Evolutionary conservation across 2,888 invertebrate genomes (phyloP).

Genomic region (Buathra laborator): DNA sequence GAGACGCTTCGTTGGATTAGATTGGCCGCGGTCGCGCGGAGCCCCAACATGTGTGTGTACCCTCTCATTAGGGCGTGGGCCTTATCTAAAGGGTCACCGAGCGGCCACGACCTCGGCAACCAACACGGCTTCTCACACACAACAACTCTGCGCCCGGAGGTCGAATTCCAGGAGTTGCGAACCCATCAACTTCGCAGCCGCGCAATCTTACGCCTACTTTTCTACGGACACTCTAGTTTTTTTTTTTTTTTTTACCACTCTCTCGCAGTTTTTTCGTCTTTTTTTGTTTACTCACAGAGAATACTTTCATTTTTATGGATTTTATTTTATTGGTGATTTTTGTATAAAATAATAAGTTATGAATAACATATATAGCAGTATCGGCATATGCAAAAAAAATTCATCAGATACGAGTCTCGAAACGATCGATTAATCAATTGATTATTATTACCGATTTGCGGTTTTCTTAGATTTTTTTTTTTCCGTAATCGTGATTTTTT

Average conservation of each 20-base stretch:
- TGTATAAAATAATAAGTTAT: background rate
- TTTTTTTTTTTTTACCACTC: conserved; percentile 29
- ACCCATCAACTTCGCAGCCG: conserved; percentile 68
- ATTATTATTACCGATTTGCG: too few relatives aligned
- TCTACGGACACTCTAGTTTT: conserved; percentile 61
- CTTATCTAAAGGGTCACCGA: conserved; percentile 85
- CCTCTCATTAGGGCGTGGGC: conserved; percentile 85
- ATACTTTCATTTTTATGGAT: background rate
- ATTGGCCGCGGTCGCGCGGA: conserved; percentile 64
- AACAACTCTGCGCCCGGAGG: conserved; percentile 71
- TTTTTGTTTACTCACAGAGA: background rate
- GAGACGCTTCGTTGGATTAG: conserved; percentile 59
- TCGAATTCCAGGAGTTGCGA: conserved; percentile 81
- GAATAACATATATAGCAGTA: too few relatives aligned
- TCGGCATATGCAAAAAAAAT: background rate
- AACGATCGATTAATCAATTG: too few relatives aligned
- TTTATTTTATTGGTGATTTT: background rate
- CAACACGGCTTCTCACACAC: conserved; percentile 73
- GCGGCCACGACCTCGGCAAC: conserved; percentile 80
- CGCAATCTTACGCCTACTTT: conserved; percentile 63
- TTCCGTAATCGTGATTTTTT: background rate
- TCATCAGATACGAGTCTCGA: background rate
- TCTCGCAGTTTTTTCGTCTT: conserved; percentile 14
- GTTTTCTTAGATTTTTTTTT: background rate
- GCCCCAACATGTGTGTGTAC: conserved; percentile 75